phyloP scores from a whole-genome alignment of 2,888 invertebrate genomes.

The Eupithecia abbreviata region DNA sequence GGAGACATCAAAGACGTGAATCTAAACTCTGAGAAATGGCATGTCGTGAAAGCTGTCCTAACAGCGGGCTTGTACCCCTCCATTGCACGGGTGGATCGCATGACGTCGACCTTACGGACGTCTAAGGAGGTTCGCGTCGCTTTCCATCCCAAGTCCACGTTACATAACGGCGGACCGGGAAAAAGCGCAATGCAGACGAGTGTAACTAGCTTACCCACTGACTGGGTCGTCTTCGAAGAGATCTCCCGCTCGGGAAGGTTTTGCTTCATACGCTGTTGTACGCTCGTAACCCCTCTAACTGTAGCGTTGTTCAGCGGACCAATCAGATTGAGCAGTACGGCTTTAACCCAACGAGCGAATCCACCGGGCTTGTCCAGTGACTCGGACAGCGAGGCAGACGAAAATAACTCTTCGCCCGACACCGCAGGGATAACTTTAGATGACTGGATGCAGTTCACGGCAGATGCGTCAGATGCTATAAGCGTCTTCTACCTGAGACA shows the following conservation, averaged over 20 bases:
- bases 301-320: constrained; percentile 92
- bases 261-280: constrained; percentile 90
- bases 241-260: constrained; percentile 88
- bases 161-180: constrained; percentile 82
- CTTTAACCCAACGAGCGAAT: constrained; percentile 72
- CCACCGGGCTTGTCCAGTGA: constrained; percentile 77
- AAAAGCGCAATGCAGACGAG: constrained; percentile 62
- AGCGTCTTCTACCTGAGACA: constrained; percentile 87
- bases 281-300: constrained; percentile 91
- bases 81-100: constrained; percentile 89
- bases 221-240: constrained; percentile 95
- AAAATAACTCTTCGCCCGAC: constrained; percentile 66
- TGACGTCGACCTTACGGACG: constrained; percentile 85
- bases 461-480: constrained; percentile 87
- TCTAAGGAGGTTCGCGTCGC: constrained; percentile 83
- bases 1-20: constrained; percentile 87
- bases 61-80: constrained; percentile 96
- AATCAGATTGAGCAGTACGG: constrained; percentile 69
- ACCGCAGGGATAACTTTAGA: constrained; percentile 85
- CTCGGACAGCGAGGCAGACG: constrained; percentile 76
- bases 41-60: constrained; percentile 94
- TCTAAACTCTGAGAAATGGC: constrained; percentile 93
- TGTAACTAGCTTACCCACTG: constrained; percentile 84
- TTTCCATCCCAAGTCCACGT: constrained; percentile 85
- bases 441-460: constrained; percentile 89